phyloP scores from a whole-genome alignment of 1,140 invertebrate species.

The Drosophila aff. region DNA sequence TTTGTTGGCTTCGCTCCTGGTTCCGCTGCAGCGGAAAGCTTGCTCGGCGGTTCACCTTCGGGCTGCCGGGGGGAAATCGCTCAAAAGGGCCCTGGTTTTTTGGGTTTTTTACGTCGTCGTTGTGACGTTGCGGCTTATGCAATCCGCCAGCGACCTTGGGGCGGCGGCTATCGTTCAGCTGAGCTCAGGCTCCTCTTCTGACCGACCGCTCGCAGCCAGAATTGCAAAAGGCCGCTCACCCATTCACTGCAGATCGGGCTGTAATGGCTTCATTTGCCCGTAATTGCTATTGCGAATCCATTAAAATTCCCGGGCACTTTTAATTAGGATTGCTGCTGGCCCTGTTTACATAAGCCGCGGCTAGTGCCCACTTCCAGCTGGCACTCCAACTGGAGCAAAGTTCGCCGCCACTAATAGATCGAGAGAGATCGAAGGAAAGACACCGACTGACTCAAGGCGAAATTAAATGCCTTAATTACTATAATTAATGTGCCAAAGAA shows the following conservation, averaged over 20 bases:
- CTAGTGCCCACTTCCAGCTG: constrained; percentile 2
- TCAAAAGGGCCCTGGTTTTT: constrained; percentile 53
- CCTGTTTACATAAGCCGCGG: constrained; percentile 31
- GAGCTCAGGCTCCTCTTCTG: constrained; percentile 41
- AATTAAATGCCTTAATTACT: constrained; percentile 68
- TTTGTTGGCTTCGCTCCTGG: constrained; percentile 76
- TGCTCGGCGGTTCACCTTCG: constrained; percentile 67
- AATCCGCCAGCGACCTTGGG: constrained; percentile 65
- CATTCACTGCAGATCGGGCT: constrained; percentile 45
- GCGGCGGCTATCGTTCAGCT: constrained; percentile 20
- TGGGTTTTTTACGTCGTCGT: constrained; percentile 51
- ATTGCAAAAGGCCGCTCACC: constrained; percentile 56
- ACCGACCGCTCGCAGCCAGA: constrained; percentile 19
- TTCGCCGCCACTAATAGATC: constrained; percentile 17
- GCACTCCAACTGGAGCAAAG: constrained; percentile 34
- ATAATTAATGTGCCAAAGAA: constrained; percentile 77
- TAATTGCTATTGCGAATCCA: constrained; percentile 46
- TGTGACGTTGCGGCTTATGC: constrained; percentile 65
- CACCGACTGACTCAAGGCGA: constrained; percentile 48
- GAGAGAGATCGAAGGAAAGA: background rate
- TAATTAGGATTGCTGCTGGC: constrained; percentile 37
- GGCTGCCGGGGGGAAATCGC: constrained; percentile 12
- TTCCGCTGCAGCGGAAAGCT: constrained; percentile 33
- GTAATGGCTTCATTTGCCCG: constrained; percentile 50
- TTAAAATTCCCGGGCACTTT: constrained; percentile 37